Conservation (phyloP, 2,888 invertebrate genomes). For the Rhyacophila evoluta region DNA sequence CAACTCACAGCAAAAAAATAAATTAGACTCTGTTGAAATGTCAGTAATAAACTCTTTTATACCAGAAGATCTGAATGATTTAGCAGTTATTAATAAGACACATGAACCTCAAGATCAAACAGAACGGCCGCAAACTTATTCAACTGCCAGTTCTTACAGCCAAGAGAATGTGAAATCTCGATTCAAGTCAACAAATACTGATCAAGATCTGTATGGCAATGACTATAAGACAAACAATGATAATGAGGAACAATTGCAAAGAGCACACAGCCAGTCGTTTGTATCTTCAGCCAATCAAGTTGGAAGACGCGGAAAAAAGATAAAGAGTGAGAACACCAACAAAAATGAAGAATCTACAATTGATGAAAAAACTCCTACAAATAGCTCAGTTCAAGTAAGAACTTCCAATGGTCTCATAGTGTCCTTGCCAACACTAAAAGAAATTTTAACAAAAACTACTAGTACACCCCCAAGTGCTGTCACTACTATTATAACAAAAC, state of each 20-base stretch:
- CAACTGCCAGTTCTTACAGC: conserved; percentile 6
- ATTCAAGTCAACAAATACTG: conserved; percentile 37
- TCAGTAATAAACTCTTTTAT: conserved; percentile 58
- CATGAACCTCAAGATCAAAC: conserved; percentile 20
- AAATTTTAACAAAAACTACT: conserved; percentile 51
- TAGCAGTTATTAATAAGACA: conserved; percentile 57
- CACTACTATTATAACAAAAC: conserved; percentile 51
- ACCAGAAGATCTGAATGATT: conserved; percentile 59
- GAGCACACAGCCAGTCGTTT: conserved; percentile 79
- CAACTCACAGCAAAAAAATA: conserved; percentile 34
- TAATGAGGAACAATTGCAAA: conserved; percentile 75
- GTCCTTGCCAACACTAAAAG: conserved; percentile 54
- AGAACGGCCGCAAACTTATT: conserved; percentile 31
- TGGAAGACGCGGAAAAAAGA: conserved; percentile 63
- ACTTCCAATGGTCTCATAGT: conserved; percentile 47
- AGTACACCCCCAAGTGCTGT: conserved; percentile 45
- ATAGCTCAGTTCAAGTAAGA: conserved; percentile 48
- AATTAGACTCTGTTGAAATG: conserved; percentile 48
- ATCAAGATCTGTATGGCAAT: conserved; percentile 47
- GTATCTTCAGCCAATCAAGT: conserved; percentile 70
- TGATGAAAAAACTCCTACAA: conserved; percentile 49
- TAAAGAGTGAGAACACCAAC: conserved; percentile 57
- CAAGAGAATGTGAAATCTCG: conserved; percentile 37
- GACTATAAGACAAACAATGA: conserved; percentile 59
- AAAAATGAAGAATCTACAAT: conserved; percentile 57